A percentile compares a stretch with the other conserved stretches of the same genome.
Evolutionary conservation across 2,888 invertebrate genomes (phyloP).

Genomic region (Mythimna lalbum): DNA sequence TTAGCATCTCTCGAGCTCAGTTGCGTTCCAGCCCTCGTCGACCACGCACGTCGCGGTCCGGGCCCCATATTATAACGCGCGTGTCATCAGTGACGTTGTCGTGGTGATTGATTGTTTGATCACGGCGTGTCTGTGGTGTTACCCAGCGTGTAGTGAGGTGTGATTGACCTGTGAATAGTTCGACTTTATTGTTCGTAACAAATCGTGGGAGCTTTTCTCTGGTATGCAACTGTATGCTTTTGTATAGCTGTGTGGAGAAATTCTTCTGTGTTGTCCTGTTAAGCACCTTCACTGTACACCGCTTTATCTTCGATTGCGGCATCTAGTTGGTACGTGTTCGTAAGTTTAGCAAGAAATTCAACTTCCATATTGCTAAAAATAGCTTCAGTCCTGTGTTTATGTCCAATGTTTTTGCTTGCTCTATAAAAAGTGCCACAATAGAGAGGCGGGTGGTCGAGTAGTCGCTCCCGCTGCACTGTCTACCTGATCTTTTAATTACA

Average conservation of each 20-base stretch:
- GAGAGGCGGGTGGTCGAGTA: constrained; percentile 67
- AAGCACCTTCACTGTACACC: constrained; percentile 29
- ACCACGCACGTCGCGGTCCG: constrained; percentile 52
- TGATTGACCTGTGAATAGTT: constrained; percentile 72
- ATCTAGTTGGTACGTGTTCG: constrained; percentile 5
- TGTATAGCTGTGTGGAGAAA: constrained; percentile 68
- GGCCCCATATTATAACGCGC: constrained; percentile 61
- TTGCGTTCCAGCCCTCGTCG: constrained; percentile 70
- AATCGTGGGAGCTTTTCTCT: constrained; percentile 79
- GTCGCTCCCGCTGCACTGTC: constrained; percentile 64
- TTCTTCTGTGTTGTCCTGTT: constrained; percentile 68
- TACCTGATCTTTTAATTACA: constrained; percentile 84
- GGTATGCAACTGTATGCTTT: constrained; percentile 78
- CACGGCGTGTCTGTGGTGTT: constrained; percentile 67
- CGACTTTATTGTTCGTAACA: constrained; percentile 67
- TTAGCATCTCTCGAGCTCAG: constrained; percentile 68
- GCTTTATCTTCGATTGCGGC: constrained; percentile 15
- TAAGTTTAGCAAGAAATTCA: background rate
- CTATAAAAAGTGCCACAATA: constrained; percentile 64
- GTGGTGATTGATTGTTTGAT: constrained; percentile 75
- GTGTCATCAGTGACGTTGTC: constrained; percentile 68
- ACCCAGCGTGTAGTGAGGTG: constrained; percentile 72
- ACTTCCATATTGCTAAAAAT: constrained; percentile 12
- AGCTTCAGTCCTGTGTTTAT: constrained; percentile 18
- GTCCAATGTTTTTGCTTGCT: constrained; percentile 48